Conservation (phyloP, 2,113 vertebrate genomes). For the Malaclemys terrapin region DNA sequence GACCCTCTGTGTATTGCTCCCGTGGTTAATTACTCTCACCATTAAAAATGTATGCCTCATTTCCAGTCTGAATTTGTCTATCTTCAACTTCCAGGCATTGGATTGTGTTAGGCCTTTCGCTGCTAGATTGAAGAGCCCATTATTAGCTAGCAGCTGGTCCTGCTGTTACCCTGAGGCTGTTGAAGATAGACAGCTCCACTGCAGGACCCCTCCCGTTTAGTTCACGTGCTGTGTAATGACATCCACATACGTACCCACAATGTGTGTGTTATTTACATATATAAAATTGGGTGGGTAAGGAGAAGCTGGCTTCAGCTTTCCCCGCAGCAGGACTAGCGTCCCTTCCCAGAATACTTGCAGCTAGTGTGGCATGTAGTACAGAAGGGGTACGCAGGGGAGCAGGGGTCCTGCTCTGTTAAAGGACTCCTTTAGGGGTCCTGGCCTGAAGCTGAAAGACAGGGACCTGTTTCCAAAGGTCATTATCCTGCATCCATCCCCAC, state of each 20-base stretch:
- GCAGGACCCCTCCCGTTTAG: not conserved
- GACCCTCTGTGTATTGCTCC: not conserved
- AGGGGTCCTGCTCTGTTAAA: not conserved
- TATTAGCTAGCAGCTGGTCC: not conserved
- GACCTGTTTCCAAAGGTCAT: not conserved
- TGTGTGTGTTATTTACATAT: not conserved
- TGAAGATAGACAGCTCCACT: not conserved
- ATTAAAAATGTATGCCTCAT: not conserved
- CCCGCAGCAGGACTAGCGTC: not conserved
- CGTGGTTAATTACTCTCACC: not conserved
- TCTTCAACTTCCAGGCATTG: not conserved
- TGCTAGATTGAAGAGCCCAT: not conserved
- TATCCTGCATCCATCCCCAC: accelerated
- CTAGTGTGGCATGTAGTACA: not conserved
- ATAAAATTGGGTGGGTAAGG: not conserved
- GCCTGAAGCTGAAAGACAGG: not conserved
- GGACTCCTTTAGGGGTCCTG: not conserved
- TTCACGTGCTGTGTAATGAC: not conserved
- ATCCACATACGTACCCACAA: not conserved
- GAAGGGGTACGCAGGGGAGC: not conserved
- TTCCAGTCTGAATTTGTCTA: not conserved
- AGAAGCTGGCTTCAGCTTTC: not conserved
- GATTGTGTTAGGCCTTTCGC: not conserved
- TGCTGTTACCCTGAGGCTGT: not conserved
- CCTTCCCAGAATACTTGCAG: not conserved